These are phyloP conservation scores for Phaethornis superciliosus DNA, from an alignment of 2,113 vertebrate genomes.

Conservation along the genomic window DNA sequence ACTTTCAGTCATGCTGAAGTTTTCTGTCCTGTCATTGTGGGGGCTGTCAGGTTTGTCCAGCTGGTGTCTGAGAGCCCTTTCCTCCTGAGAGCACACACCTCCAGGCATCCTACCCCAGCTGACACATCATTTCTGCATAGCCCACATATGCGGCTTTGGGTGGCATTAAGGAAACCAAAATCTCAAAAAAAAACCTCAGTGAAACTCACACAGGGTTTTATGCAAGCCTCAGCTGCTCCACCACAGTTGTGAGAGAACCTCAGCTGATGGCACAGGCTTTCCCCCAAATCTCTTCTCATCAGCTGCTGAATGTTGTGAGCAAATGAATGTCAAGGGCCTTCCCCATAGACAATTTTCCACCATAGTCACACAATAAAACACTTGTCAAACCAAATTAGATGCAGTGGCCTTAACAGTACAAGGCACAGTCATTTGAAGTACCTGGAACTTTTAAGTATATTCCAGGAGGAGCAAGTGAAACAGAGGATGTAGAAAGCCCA, in stretches of 20 bases:
- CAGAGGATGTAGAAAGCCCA: not conserved
- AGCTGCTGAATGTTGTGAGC: not conserved
- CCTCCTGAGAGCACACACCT: not conserved
- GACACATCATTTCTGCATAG: not conserved
- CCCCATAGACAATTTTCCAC: not conserved
- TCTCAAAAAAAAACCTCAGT: not conserved
- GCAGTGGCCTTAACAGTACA: not conserved
- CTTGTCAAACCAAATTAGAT: not conserved
- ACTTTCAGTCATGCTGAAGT: not conserved
- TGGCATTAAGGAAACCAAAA: not conserved
- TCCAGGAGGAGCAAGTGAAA: not conserved
- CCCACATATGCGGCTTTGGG: not conserved
- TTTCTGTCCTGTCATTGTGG: not conserved
- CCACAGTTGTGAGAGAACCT: not conserved
- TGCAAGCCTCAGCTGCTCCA: not conserved
- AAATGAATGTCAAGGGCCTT: not conserved
- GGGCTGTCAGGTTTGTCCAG: not conserved
- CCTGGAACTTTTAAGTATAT: not conserved
- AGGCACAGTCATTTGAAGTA: not conserved
- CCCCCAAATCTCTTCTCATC: not conserved
- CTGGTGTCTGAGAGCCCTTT: not conserved
- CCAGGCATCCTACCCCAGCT: not conserved
- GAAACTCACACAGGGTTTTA: not conserved
- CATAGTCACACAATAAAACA: not conserved
- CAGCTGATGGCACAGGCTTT: not conserved